These are phyloP conservation scores for Limnephilus lunatus DNA, from an alignment of 2,888 invertebrate genomes.

Conservation along the genomic window DNA sequence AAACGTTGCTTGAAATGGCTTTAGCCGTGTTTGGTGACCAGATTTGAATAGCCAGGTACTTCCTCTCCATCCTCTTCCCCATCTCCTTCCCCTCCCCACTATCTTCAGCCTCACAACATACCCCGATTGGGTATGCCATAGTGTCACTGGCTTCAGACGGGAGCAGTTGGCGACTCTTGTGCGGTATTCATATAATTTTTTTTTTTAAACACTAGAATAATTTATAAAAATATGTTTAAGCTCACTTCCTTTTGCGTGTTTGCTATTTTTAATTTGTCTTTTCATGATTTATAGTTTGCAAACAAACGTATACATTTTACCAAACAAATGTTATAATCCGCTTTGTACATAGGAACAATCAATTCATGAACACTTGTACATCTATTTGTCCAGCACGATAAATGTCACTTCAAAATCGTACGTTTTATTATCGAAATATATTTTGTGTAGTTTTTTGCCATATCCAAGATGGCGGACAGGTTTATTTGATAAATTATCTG, in stretches of 20 bases:
- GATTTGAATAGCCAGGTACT: too few relatives aligned
- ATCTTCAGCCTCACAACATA: too few relatives aligned
- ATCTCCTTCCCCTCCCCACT: too few relatives aligned
- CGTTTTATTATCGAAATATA: constrained; percentile 8
- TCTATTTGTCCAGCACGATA: constrained; percentile 41
- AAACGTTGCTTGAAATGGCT: too few relatives aligned
- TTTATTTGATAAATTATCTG: background rate
- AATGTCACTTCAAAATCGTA: constrained; percentile 7
- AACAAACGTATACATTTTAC: background rate
- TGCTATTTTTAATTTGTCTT: background rate
- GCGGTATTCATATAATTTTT: too few relatives aligned
- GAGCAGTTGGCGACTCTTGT: too few relatives aligned
- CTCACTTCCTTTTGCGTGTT: background rate
- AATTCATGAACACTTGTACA: constrained; percentile 43
- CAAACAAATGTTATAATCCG: background rate
- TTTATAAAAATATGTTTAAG: background rate
- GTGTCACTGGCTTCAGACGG: too few relatives aligned
- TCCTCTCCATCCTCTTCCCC: too few relatives aligned
- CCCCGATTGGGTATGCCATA: too few relatives aligned
- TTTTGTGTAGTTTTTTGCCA: background rate
- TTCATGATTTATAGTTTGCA: background rate
- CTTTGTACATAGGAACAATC: background rate
- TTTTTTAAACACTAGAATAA: too few relatives aligned
- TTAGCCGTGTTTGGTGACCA: too few relatives aligned
- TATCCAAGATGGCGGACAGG: background rate